Evolutionary conservation across 2,113 vertebrate species (phyloP).

Genomic region (Puma concolor): DNA sequence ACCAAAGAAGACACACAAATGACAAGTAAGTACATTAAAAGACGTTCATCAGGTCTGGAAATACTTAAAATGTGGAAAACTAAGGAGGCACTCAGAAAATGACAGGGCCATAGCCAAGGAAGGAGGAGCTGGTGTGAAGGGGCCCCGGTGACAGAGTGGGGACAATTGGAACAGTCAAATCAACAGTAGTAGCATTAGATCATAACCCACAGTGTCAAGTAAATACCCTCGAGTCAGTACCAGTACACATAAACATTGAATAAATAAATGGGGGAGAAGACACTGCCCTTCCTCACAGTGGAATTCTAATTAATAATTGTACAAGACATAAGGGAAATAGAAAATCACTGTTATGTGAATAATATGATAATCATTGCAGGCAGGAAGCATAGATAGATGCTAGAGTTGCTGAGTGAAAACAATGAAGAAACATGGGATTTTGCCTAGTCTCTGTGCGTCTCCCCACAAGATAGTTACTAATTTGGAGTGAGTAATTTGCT

Average conservation of each 20-base stretch:
- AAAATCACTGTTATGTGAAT: neutral
- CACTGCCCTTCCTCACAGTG: neutral
- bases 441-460: neutral
- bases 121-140: too few species aligned
- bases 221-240: neutral
- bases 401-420: neutral
- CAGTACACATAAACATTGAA: neutral
- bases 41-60: neutral
- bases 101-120: rapidly evolving
- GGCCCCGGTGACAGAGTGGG: neutral
- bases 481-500: neutral
- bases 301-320: neutral
- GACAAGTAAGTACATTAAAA: neutral
- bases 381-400: neutral
- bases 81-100: neutral
- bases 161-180: neutral
- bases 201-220: too few species aligned
- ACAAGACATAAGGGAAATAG: neutral
- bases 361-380: neutral
- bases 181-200: too few species aligned
- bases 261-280: neutral
- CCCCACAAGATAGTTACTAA: neutral
- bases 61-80: neutral
- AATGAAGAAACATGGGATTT: neutral
- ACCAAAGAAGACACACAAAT: neutral